Evolutionary conservation across 2,888 invertebrate genomes (phyloP).

Genomic region (Urechis unicinctus): DNA sequence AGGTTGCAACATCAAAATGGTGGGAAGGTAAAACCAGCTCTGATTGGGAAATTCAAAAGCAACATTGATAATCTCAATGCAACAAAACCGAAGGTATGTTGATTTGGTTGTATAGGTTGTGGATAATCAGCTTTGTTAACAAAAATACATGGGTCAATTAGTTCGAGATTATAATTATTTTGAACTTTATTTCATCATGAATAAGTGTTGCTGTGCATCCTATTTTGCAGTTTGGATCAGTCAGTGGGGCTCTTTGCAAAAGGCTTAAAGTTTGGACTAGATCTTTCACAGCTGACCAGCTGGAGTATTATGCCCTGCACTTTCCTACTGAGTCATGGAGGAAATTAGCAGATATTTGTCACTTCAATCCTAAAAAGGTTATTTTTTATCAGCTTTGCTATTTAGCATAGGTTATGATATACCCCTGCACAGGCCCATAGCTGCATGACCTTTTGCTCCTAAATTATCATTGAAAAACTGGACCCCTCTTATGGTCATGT

Average conservation of each 20-base stretch:
- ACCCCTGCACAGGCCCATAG: background rate
- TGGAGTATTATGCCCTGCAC: constrained; percentile 47
- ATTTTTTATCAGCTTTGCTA: background rate
- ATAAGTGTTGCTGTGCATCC: too few species aligned
- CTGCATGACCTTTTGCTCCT: background rate
- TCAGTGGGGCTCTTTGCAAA: constrained; percentile 43
- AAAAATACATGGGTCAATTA: background rate
- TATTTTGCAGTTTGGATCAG: constrained; percentile 35
- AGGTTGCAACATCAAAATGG: constrained; percentile 28
- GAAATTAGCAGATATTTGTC: constrained; percentile 47
- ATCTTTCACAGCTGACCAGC: constrained; percentile 33
- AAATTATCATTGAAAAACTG: constrained; percentile 1
- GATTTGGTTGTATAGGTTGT: background rate
- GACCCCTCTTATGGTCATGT: too few species aligned
- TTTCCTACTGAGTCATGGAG: constrained; percentile 46
- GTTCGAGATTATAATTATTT: background rate
- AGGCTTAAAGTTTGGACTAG: constrained; percentile 39
- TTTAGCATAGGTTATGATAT: background rate
- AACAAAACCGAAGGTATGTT: constrained; percentile 32
- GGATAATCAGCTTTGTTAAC: background rate
- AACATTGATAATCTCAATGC: constrained; percentile 40
- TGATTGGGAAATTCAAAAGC: constrained; percentile 39
- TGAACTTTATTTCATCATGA: background rate
- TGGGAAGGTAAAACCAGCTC: constrained; percentile 31
- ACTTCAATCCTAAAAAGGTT: constrained; percentile 47